Conservation (phyloP, 2,888 invertebrate genomes). For the Cabera pusaria region DNA sequence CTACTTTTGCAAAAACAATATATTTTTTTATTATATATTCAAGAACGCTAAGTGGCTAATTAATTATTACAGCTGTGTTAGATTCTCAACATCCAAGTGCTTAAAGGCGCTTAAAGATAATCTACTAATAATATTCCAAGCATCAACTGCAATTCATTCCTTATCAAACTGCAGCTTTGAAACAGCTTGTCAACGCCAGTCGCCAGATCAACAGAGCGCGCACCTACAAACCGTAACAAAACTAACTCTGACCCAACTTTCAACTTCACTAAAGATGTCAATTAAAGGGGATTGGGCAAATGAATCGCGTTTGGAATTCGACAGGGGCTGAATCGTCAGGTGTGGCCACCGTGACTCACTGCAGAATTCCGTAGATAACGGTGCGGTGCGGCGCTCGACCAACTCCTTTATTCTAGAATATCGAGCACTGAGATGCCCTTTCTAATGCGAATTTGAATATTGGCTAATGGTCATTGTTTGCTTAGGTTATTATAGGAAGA, state of each 20-base stretch:
- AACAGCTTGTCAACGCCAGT: too few relatives aligned
- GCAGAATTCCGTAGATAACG: constrained; percentile 76
- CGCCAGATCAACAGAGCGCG: too few relatives aligned
- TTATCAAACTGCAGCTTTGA: too few relatives aligned
- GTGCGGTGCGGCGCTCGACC: constrained; percentile 40
- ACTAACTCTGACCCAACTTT: background rate
- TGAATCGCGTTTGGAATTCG: constrained; percentile 55
- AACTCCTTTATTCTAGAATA: constrained; percentile 68
- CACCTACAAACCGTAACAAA: too few relatives aligned
- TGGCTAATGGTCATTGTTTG: constrained; percentile 46
- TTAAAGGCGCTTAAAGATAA: too few relatives aligned
- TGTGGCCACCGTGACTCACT: constrained; percentile 75
- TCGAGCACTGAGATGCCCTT: constrained; percentile 68
- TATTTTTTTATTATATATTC: too few relatives aligned
- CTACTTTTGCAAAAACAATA: too few relatives aligned
- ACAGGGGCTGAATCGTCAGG: constrained; percentile 71
- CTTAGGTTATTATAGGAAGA: constrained; percentile 19
- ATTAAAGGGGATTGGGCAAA: constrained; percentile 49
- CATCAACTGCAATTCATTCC: too few relatives aligned
- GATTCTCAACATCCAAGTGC: too few relatives aligned
- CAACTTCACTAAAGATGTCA: constrained; percentile 36
- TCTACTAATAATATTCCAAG: too few relatives aligned
- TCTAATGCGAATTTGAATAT: constrained; percentile 61
- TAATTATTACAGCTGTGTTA: too few relatives aligned
- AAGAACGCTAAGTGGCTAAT: too few relatives aligned